Evolutionary conservation across 2,888 invertebrate genomes (phyloP).

Genomic region (Plagiodera versicolora): DNA sequence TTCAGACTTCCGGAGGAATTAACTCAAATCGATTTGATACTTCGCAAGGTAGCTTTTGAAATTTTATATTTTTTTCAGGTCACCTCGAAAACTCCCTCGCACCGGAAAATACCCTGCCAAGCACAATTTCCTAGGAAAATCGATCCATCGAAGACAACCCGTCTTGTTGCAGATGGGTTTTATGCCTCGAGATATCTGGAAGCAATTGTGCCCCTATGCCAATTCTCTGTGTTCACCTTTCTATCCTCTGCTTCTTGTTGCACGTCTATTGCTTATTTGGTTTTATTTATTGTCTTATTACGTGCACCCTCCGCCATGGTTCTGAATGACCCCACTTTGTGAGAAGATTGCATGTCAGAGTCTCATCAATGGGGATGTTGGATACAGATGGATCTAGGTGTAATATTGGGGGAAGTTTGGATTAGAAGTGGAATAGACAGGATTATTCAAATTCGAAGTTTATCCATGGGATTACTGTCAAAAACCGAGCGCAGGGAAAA

Average conservation of each 20-base stretch:
- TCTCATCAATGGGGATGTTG: not conserved
- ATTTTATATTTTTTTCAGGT: no score
- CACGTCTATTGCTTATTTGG: slow-evolving; percentile 46
- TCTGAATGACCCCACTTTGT: slow-evolving; percentile 8
- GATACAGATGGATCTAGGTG: not conserved
- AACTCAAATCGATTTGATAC: no score
- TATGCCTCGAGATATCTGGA: slow-evolving; percentile 43
- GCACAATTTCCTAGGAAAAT: slow-evolving; percentile 1
- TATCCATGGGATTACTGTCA: no score
- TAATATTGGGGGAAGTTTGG: not conserved
- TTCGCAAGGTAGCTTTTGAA: no score
- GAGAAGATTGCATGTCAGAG: not conserved
- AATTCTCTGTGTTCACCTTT: slow-evolving; percentile 44
- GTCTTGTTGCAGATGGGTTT: slow-evolving; percentile 46
- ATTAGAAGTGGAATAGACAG: no score
- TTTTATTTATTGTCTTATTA: slow-evolving; percentile 51
- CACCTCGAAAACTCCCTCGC: no score
- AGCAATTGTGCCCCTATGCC: slow-evolving; percentile 47
- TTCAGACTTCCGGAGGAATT: no score
- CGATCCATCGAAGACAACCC: slow-evolving; percentile 37
- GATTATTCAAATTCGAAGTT: no score
- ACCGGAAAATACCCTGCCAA: no score
- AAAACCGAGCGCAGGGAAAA: no score
- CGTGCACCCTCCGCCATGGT: slow-evolving; percentile 40
- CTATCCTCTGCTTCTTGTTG: slow-evolving; percentile 35